These are phyloP conservation scores for Oreonectes daqikongensis DNA, from an alignment of 2,797 vertebrate genomes.

Conservation along the genomic window DNA sequence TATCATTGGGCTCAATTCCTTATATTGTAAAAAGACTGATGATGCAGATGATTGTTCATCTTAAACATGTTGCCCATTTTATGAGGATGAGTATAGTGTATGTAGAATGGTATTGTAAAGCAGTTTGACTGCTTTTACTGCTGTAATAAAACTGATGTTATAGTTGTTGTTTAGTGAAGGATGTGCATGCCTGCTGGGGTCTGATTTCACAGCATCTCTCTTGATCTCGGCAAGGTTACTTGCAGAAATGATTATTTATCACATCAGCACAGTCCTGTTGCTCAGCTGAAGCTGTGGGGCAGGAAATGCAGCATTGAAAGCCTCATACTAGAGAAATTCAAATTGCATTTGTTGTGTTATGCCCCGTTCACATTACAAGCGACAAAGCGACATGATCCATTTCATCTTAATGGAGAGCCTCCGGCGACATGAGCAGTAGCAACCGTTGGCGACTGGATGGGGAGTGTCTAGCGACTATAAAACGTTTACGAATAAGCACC, in stretches of 20 bases:
- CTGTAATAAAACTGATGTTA: not conserved
- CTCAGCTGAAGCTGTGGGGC: not conserved
- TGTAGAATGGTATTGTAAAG: not conserved
- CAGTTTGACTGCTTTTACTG: not conserved
- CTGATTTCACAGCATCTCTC: not conserved
- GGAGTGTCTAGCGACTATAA: too few species aligned
- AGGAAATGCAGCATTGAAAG: not conserved
- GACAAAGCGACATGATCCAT: too few species aligned
- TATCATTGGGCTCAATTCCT: not conserved
- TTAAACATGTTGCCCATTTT: not conserved
- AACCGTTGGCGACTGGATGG: too few species aligned
- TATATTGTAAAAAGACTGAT: not conserved
- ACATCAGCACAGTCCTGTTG: not conserved
- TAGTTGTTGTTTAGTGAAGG: not conserved
- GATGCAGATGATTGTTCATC: not conserved
- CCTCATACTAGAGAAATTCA: not conserved
- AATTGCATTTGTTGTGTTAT: too few species aligned
- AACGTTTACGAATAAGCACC: too few species aligned
- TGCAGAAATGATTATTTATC: conserved; percentile 4
- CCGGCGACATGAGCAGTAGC: too few species aligned
- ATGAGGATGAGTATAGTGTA: not conserved
- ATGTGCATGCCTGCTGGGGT: not conserved
- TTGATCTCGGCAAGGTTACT: not conserved
- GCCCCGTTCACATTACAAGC: too few species aligned
- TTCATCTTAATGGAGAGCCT: too few species aligned